phyloP scores from a whole-genome alignment of 2,113 vertebrate genomes.

The Ictidomys tridecemlineatus region DNA sequence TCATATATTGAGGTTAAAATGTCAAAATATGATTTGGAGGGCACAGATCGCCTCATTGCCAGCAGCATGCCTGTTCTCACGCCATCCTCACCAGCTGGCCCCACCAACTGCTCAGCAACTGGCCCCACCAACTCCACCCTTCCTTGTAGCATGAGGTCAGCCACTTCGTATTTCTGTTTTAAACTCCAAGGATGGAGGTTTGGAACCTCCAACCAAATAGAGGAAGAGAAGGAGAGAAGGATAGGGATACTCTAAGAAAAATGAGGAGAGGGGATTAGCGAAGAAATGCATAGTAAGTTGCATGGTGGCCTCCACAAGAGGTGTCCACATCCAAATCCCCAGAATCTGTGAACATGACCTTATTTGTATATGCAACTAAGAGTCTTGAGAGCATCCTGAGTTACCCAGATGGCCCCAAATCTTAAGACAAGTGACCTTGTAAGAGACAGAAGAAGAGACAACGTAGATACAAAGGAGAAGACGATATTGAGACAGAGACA shows the following conservation, averaged over 20 bases:
- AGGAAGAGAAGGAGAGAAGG: neutral
- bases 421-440: neutral
- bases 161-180: neutral
- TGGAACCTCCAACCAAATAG: neutral
- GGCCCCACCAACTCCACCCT: neutral
- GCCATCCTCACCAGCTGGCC: neutral
- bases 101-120: accelerated
- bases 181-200: neutral
- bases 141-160: neutral
- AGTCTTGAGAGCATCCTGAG: neutral
- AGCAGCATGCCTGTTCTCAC: too few species aligned
- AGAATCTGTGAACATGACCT: neutral
- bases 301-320: neutral
- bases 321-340: neutral
- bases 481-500: neutral
- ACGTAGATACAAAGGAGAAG: too few species aligned
- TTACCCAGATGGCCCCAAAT: neutral
- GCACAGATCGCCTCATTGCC: accelerated
- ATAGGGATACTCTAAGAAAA: neutral
- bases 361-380: too few species aligned
- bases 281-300: neutral
- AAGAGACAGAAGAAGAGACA: neutral
- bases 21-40: neutral
- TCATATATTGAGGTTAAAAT: neutral
- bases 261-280: neutral